Conservation (phyloP, 2,113 vertebrate genomes). For the Brachirus orientalis region DNA sequence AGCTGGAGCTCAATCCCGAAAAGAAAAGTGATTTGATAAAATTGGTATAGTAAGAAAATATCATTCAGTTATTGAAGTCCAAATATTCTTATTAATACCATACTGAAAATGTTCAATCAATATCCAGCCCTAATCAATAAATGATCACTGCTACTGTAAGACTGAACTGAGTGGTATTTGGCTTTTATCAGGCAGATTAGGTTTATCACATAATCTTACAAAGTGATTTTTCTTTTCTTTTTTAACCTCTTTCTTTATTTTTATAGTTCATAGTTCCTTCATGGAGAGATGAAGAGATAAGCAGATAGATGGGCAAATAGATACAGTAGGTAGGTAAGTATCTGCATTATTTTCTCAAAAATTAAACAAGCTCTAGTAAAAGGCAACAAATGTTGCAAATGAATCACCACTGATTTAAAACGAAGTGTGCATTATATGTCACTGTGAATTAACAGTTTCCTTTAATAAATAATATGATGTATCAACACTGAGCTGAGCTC, state of each 20-base stretch:
- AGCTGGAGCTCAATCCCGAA: too few relatives aligned
- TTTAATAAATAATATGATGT: conserved; percentile 4
- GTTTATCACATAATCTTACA: not conserved
- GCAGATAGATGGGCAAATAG: not conserved
- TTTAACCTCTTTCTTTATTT: too few relatives aligned
- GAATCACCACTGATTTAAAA: conserved; percentile 2
- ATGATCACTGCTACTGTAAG: not conserved
- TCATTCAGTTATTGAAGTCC: too few relatives aligned
- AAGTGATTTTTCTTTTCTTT: not conserved
- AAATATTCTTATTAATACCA: too few relatives aligned
- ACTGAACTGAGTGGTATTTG: conserved; percentile 9
- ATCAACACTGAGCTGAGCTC: conserved; percentile 11
- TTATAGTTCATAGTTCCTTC: too few relatives aligned
- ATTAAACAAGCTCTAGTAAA: too few relatives aligned
- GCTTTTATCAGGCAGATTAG: not conserved
- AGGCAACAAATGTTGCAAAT: not conserved
- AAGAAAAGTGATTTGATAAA: too few relatives aligned
- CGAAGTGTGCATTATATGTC: conserved; percentile 3
- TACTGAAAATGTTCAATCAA: too few relatives aligned
- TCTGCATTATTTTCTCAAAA: too few relatives aligned
- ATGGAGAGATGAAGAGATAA: too few relatives aligned
- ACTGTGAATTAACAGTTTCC: not conserved
- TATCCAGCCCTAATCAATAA: not conserved
- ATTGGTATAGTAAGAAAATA: too few relatives aligned
- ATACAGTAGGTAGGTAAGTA: too few relatives aligned